Evolutionary conservation across 2,113 vertebrate genomes (phyloP).

Genomic region (Perca flavescens): DNA sequence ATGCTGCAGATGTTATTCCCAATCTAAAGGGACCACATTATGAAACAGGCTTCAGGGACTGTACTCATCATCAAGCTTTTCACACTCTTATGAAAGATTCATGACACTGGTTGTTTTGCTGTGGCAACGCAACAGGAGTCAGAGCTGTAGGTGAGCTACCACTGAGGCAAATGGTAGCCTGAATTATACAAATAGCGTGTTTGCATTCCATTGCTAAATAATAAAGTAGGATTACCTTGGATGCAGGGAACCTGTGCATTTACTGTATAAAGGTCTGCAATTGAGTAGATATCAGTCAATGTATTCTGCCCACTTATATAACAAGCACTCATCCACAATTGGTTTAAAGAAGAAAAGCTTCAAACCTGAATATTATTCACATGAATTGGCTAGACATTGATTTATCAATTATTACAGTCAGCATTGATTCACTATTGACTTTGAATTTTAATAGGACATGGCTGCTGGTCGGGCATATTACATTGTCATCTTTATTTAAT

Average conservation of each 20-base stretch:
- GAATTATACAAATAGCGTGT: constrained; percentile 50
- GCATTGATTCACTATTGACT: constrained; percentile 19
- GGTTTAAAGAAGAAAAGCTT: not conserved
- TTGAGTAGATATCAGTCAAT: not conserved
- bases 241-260: not conserved
- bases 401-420: constrained; percentile 19
- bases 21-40: constrained; percentile 59
- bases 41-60: constrained; percentile 65
- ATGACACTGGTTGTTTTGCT: constrained; percentile 71
- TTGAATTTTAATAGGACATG: constrained; percentile 34
- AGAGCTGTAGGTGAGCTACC: constrained; percentile 57
- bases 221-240: constrained; percentile 6
- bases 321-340: not conserved
- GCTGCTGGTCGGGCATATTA: constrained; percentile 33
- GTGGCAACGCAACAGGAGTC: constrained; percentile 64
- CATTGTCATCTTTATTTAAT: constrained; percentile 47
- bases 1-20: constrained; percentile 36
- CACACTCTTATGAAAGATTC: constrained; percentile 78
- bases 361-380: constrained; percentile 1
- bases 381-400: constrained; percentile 4
- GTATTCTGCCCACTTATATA: not conserved
- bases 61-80: constrained; percentile 72
- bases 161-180: constrained; percentile 49
- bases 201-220: constrained; percentile 32
- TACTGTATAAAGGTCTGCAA: not conserved